phyloP scores from a whole-genome alignment of 2,113 vertebrate species.

The Serinus canaria region DNA sequence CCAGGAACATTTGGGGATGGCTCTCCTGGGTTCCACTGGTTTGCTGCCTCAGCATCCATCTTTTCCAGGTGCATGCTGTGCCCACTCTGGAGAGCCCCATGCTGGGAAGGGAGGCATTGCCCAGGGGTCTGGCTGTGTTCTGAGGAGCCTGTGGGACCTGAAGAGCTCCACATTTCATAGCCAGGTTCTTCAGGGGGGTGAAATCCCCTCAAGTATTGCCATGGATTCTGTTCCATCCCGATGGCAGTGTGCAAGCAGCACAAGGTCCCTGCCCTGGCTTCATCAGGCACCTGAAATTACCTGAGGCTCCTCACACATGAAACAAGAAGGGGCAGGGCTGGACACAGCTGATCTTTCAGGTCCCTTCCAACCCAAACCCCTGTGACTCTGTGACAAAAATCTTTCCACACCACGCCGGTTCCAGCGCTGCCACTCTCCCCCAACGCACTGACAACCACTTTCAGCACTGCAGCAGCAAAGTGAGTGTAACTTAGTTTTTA shows the following conservation, averaged over 20 bases:
- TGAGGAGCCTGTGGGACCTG: neutral
- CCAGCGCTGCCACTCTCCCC: neutral
- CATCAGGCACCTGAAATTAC: neutral
- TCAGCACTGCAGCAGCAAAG: neutral
- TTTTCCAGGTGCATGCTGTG: neutral
- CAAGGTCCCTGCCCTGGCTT: neutral
- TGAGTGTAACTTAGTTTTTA: neutral
- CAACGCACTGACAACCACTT: neutral
- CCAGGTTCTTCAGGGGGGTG: neutral
- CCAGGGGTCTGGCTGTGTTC: neutral
- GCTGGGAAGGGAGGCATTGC: neutral
- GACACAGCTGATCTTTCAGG: neutral
- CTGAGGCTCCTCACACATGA: neutral
- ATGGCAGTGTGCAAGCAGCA: rapidly evolving
- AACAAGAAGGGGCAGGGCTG: neutral
- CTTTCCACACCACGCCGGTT: neutral
- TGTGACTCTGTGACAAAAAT: neutral
- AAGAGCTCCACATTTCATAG: neutral
- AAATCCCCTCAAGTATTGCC: neutral
- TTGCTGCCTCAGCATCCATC: neutral
- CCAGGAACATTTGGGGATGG: neutral
- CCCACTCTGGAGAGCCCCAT: neutral
- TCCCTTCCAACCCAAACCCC: neutral
- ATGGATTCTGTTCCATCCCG: rapidly evolving
- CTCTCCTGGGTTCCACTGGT: neutral